These are phyloP conservation scores for Ascaphus truei DNA, from an alignment of 2,113 vertebrate genomes.

Conservation along the genomic window DNA sequence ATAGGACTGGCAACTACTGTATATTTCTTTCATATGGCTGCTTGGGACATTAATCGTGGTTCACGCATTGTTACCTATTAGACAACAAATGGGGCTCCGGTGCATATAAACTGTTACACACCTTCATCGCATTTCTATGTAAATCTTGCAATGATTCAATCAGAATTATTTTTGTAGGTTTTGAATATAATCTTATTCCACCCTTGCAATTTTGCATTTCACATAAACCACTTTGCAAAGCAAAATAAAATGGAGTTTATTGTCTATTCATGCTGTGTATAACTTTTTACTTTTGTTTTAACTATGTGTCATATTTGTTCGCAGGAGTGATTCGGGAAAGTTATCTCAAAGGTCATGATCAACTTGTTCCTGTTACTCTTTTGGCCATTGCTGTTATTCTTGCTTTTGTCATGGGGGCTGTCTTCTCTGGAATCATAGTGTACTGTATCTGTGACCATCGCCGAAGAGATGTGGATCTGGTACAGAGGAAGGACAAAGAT, in stretches of 20 bases:
- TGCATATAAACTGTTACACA: too few relatives aligned
- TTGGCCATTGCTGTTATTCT: constrained; percentile 93
- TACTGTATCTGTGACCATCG: constrained; percentile 95
- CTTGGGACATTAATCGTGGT: not conserved
- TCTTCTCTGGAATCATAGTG: constrained; percentile 92
- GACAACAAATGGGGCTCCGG: too few relatives aligned
- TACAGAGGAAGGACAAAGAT: constrained; percentile 87
- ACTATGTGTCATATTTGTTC: constrained; percentile 55
- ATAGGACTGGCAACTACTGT: constrained; percentile 25
- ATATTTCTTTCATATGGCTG: not conserved
- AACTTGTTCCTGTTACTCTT: constrained; percentile 91
- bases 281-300: constrained; percentile 34
- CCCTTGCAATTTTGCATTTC: too few relatives aligned
- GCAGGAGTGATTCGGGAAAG: constrained; percentile 97
- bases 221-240: constrained; percentile 40
- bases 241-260: constrained; percentile 3
- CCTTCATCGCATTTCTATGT: too few relatives aligned
- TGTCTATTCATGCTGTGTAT: constrained; percentile 9
- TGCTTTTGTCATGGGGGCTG: constrained; percentile 92
- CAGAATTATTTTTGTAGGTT: too few relatives aligned
- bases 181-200: too few relatives aligned
- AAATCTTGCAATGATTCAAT: too few relatives aligned
- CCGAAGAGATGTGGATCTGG: constrained; percentile 75
- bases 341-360: constrained; percentile 92
- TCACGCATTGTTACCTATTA: constrained; percentile 5